These are phyloP conservation scores for Semotilus atromaculatus DNA, from an alignment of 2,797 vertebrate genomes.

Conservation along the genomic window DNA sequence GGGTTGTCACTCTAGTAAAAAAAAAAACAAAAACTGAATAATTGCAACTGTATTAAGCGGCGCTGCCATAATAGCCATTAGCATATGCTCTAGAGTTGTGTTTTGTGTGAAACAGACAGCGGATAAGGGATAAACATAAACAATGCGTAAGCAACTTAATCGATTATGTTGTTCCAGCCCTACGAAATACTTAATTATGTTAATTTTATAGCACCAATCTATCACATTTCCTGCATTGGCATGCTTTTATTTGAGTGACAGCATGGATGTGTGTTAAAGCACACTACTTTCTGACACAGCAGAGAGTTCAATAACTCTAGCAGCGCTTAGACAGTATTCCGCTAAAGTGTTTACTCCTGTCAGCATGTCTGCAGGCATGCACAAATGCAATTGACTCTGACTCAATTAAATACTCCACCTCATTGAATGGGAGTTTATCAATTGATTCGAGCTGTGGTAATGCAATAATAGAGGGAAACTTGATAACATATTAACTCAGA, in stretches of 20 bases:
- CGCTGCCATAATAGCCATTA: neutral
- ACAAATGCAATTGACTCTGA: constrained; percentile 99
- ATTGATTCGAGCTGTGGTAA: constrained; percentile 98
- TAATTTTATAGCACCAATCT: neutral
- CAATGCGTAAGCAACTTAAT: neutral
- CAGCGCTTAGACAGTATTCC: constrained; percentile 72
- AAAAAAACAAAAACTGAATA: neutral
- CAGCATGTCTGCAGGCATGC: constrained; percentile 91
- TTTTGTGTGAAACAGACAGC: neutral
- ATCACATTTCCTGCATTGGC: constrained; percentile 4
- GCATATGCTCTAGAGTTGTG: neutral
- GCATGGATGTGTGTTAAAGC: constrained; percentile 6
- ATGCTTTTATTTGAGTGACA: neutral
- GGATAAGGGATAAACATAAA: neutral
- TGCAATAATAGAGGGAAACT: constrained; percentile 98
- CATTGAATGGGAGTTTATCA: constrained; percentile 96
- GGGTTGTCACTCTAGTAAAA: neutral
- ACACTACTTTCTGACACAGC: constrained; percentile 56
- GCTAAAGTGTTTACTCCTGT: constrained; percentile 89
- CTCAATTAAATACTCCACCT: constrained; percentile 98
- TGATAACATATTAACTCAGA: constrained; percentile 95
- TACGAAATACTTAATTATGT: neutral
- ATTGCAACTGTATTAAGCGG: neutral
- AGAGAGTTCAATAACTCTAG: constrained; percentile 62
- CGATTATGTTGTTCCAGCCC: neutral